phyloP scores from a whole-genome alignment of 2,113 vertebrate species.

The Macrotus californicus region DNA sequence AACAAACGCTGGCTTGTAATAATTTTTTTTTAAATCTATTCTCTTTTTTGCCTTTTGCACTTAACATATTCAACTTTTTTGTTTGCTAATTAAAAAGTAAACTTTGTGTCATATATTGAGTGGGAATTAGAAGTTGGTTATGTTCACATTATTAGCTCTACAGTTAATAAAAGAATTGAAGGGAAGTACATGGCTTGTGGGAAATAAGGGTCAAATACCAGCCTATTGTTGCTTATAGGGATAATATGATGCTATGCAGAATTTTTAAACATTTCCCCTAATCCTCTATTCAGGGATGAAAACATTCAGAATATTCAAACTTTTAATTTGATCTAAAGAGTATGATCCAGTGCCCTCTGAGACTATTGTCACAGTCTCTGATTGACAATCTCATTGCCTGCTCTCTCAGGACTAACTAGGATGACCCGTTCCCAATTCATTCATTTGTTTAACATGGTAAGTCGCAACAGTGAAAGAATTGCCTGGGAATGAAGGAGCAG shows the following conservation, averaged over 20 bases:
- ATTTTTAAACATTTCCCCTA: not conserved
- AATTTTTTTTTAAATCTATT: not conserved
- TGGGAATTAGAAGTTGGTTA: not conserved
- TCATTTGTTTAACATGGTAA: not conserved
- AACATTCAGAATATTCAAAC: not conserved
- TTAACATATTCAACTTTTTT: not conserved
- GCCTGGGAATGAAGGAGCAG: not conserved
- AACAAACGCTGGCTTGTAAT: not conserved
- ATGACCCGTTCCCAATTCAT: not conserved
- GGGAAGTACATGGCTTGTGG: not conserved
- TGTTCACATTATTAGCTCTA: not conserved
- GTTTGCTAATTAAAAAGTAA: not conserved
- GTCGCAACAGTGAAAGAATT: not conserved
- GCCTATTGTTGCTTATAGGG: not conserved
- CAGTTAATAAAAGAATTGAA: not conserved
- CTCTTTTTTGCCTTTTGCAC: not conserved
- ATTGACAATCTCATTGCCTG: not conserved
- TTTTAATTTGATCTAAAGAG: constrained; percentile 12
- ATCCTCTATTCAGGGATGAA: not conserved
- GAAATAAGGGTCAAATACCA: not conserved
- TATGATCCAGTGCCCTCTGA: not conserved
- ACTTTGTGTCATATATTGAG: not conserved
- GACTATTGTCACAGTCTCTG: not conserved
- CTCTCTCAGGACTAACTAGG: not conserved
- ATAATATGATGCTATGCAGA: not conserved